phyloP scores from a whole-genome alignment of 1,140 invertebrate genomes.

The Bilobella aurantiaca region DNA sequence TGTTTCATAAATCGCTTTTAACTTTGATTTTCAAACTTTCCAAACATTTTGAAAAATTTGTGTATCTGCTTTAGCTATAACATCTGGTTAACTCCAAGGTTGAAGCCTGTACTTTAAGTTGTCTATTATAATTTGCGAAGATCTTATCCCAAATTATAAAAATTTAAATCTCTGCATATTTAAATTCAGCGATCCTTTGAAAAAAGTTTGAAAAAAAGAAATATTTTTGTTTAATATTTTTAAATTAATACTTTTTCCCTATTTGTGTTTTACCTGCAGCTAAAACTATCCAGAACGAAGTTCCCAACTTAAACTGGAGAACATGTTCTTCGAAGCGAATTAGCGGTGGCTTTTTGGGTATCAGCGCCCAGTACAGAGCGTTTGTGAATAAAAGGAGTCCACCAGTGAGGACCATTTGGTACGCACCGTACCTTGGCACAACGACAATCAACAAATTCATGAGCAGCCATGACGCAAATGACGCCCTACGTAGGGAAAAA shows the following conservation, averaged over 20 bases:
- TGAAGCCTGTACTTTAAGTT: neutral
- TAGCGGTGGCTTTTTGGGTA: constrained; percentile 66
- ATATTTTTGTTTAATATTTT: too few relatives aligned
- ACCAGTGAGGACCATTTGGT: constrained; percentile 54
- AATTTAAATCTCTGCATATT: too few relatives aligned
- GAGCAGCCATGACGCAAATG: constrained; percentile 77
- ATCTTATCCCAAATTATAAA: too few relatives aligned
- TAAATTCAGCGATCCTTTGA: too few relatives aligned
- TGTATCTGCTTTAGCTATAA: too few relatives aligned
- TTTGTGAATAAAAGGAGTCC: constrained; percentile 63
- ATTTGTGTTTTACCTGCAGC: constrained; percentile 67
- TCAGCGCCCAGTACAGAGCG: constrained; percentile 67
- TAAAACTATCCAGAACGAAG: constrained; percentile 86
- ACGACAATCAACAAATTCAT: constrained; percentile 85
- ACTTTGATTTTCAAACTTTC: too few relatives aligned
- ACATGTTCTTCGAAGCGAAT: constrained; percentile 73
- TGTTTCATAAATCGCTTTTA: too few relatives aligned
- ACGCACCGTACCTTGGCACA: constrained; percentile 84
- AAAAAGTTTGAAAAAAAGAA: too few relatives aligned
- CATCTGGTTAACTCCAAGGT: too few relatives aligned
- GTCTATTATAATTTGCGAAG: too few relatives aligned
- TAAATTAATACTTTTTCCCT: too few relatives aligned
- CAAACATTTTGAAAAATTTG: too few relatives aligned
- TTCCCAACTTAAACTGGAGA: constrained; percentile 71
- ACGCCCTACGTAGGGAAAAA: constrained; percentile 54